Evolutionary conservation across 2,113 vertebrate genomes (phyloP).

Genomic region (Vidua macroura): DNA sequence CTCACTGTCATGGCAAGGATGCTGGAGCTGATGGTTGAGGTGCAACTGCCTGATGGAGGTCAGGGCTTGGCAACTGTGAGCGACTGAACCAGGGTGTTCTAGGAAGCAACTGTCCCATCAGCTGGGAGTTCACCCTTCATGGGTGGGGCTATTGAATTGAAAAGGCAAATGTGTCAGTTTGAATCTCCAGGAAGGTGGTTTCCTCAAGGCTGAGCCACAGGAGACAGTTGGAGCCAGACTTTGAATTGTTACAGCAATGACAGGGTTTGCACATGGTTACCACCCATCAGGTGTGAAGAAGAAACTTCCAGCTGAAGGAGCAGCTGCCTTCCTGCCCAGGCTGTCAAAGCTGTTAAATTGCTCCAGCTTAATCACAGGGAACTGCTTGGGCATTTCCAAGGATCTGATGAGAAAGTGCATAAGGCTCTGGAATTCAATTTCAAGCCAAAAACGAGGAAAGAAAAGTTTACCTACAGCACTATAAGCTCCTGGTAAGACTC

Average conservation of each 20-base stretch:
- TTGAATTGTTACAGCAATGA: not conserved
- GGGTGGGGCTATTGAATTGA: not conserved
- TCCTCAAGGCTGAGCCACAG: not conserved
- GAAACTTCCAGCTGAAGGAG: not conserved
- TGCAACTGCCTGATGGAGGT: not conserved
- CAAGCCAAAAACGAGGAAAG: not conserved
- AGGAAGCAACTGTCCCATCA: not conserved
- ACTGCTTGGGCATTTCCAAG: not conserved
- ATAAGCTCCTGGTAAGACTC: not conserved
- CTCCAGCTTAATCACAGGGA: not conserved
- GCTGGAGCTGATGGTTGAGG: not conserved
- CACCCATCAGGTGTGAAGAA: not conserved
- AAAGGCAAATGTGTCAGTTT: not conserved
- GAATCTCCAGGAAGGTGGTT: not conserved
- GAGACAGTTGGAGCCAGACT: not conserved
- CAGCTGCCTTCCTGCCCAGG: not conserved
- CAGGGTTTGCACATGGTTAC: not conserved
- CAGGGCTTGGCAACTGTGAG: not conserved
- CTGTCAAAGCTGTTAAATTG: not conserved
- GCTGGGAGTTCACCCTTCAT: not conserved
- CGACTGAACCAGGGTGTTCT: rapidly evolving
- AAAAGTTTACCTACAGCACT: not conserved
- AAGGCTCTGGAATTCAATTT: not conserved
- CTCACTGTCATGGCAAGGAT: not conserved
- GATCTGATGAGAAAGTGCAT: not conserved